phyloP scores from a whole-genome alignment of 1,140 invertebrate genomes.

The Drosophila nannoptera region DNA sequence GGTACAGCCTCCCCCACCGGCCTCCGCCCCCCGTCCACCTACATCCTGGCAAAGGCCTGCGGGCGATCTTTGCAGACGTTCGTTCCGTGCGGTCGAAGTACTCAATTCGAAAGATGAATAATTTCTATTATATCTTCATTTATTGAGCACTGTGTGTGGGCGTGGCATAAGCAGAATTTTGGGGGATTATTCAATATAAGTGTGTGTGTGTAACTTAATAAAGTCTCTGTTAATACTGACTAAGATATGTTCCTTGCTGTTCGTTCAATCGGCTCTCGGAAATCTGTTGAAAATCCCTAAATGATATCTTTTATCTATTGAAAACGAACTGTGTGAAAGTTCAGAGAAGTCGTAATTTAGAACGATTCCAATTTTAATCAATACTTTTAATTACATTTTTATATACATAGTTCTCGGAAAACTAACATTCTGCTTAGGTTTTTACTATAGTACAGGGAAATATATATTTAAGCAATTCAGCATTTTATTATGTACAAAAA shows the following conservation, averaged over 20 bases:
- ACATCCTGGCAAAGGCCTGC: not conserved
- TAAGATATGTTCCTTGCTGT: no score
- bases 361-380: no score
- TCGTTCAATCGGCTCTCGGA: no score
- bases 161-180: not conserved
- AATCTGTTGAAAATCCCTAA: no score
- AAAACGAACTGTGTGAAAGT: no score
- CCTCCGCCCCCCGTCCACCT: no score
- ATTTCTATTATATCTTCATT: slow-evolving; percentile 31
- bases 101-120: slow-evolving; percentile 32
- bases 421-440: not conserved
- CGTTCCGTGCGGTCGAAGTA: slow-evolving; percentile 13
- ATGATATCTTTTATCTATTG: no score
- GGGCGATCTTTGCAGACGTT: slow-evolving; percentile 10
- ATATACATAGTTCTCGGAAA: not conserved
- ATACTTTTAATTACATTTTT: no score
- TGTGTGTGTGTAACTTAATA: not conserved
- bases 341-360: no score
- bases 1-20: not conserved
- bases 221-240: no score
- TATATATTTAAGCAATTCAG: not conserved
- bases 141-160: slow-evolving; percentile 13
- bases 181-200: not conserved
- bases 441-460: not conserved
- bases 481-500: not conserved